Evolutionary conservation across 2,888 invertebrate genomes (phyloP).

Genomic region (Plagiodera versicolora): DNA sequence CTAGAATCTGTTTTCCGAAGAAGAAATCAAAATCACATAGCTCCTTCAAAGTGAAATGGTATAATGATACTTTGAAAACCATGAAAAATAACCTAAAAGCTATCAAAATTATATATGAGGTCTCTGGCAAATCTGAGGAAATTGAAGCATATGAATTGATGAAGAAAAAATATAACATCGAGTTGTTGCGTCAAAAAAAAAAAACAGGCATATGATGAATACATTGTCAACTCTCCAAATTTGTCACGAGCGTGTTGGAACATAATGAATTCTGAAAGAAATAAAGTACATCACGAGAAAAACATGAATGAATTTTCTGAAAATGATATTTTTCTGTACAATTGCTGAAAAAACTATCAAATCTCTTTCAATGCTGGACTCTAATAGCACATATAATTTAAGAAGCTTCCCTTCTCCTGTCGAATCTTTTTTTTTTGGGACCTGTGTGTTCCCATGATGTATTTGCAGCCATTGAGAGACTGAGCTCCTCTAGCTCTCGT

Average conservation of each 20-base stretch:
- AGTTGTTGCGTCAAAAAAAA: background rate
- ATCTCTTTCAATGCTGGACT: background rate
- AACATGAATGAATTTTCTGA: background rate
- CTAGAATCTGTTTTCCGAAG: too few species aligned
- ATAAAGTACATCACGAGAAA: background rate
- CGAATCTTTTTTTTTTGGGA: background rate
- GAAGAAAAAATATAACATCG: background rate
- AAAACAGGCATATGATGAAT: too few species aligned
- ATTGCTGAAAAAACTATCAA: background rate
- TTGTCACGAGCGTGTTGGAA: too few species aligned
- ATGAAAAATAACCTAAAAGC: too few species aligned
- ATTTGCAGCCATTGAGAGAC: background rate
- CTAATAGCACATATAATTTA: background rate
- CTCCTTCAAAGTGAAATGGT: too few species aligned
- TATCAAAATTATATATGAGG: background rate
- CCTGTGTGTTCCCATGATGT: background rate
- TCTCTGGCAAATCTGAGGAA: background rate
- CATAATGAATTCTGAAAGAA: background rate
- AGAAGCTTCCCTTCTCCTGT: background rate
- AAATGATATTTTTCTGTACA: background rate
- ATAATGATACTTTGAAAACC: too few species aligned
- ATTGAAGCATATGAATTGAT: background rate
- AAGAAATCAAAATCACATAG: too few species aligned
- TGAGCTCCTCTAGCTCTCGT: conserved; percentile 1
- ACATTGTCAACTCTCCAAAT: too few species aligned